A percentile compares a stretch with the other conserved stretches of the same genome.
phyloP scores from a whole-genome alignment of 2,113 vertebrate genomes.

The Zingel zingel region DNA sequence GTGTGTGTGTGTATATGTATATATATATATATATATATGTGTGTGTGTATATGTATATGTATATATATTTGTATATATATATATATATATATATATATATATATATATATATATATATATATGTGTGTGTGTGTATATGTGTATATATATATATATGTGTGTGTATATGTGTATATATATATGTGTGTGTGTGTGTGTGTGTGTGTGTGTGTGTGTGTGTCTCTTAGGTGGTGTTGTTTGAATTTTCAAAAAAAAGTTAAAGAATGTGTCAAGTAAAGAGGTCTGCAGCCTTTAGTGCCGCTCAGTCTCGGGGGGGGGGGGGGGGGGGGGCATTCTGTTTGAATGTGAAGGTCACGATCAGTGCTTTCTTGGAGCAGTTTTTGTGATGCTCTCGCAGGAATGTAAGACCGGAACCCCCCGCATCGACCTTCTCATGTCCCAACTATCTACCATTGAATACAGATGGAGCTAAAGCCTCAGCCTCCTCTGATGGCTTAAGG shows the following conservation, averaged over 20 bases:
- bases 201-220: background rate
- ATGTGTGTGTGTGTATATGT: too few species aligned
- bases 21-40: too few species aligned
- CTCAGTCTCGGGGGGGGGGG: conserved; percentile 1
- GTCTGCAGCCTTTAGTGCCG: conserved; percentile 6
- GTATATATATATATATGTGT: too few species aligned
- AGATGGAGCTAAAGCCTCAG: conserved; percentile 71
- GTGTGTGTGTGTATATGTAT: too few species aligned
- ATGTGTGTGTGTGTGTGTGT: too few species aligned
- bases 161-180: too few species aligned
- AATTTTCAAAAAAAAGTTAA: conserved; percentile 11
- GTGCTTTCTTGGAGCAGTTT: conserved; percentile 39
- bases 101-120: too few species aligned
- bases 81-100: too few species aligned
- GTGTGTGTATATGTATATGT: background rate
- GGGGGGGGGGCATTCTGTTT: too few species aligned
- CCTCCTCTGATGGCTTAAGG: conserved; percentile 65
- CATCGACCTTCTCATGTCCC: conserved; percentile 51
- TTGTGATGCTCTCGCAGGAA: conserved; percentile 67
- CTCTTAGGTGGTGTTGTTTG: background rate
- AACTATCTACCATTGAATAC: conserved; percentile 65
- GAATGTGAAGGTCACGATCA: conserved; percentile 30
- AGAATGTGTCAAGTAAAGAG: conserved; percentile 61
- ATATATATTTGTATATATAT: too few species aligned
- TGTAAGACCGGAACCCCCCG: conserved; percentile 65